Base-by-base conservation (phyloP, 2,797 vertebrate species). In the Phataginus tetradactyla region DNA sequence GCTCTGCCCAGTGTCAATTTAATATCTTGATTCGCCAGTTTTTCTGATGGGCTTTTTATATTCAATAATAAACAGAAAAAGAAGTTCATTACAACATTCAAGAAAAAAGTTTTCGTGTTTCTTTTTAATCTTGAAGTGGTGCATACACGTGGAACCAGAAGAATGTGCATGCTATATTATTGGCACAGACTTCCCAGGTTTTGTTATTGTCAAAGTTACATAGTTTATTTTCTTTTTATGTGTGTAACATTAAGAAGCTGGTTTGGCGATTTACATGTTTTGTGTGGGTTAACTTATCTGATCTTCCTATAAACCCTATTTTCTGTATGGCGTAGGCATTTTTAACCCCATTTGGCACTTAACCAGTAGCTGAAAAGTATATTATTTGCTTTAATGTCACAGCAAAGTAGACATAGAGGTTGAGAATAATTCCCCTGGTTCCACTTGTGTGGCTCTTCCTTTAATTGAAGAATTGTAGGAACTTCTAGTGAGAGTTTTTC, bases 381-480 rank as follows among this genome's bases (percentile, higher is more conserved):
- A 1, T 8, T 23, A 37, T 71, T 45, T 69, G 17, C 27, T 5
- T 34, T 39, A 53, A 7, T 74, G 9, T 63, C 12, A 32, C 0
- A 55, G 53, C n/a, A 37, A 83, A n/a, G 23, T 71, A 69, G 42
- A 49, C 15, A 17, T 7, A 75, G n/a, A 71, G 51, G 7, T 53
- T 71, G 15, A 96, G 64, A 59, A 83, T n/a, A 66, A 63, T 92
- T 83, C n/a, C 18, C 15, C 42, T 84, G 85, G 7, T 25, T 90
- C 27, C 4, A 18, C 29, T 78, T 90, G 42, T 66, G 32, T 57
- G 88, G 25, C 18, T 57, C 29, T 95, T 39, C 11, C 17, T 34
- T 94, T 87, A 84, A 57, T 45, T 71, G 64, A 94, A 42, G 34
- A 87, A 75, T 74, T 85, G 34, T 55, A 59, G 32, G 18, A 90